Conservation (phyloP, 1,140 invertebrate species). For the Drosophila burlai region DNA sequence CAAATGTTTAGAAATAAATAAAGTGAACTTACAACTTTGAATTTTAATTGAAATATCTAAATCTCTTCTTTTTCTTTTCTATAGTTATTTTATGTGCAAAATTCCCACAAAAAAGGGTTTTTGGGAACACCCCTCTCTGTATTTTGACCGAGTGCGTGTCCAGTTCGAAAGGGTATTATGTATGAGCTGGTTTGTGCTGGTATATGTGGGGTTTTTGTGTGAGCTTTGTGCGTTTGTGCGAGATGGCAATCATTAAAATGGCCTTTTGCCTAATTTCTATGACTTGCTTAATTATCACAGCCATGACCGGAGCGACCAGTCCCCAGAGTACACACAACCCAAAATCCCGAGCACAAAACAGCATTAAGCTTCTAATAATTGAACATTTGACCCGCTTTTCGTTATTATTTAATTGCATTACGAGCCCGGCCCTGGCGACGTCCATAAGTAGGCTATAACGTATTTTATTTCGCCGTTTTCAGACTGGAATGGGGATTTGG, state of each 20-base stretch:
- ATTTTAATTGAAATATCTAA: background rate
- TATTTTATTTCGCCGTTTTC: slow-evolving; percentile 35
- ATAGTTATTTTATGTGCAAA: background rate
- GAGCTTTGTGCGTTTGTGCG: slow-evolving; percentile 39
- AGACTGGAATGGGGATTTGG: slow-evolving; percentile 3
- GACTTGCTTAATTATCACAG: slow-evolving; percentile 83
- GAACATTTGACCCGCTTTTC: slow-evolving; percentile 75
- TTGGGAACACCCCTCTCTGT: slow-evolving; percentile 1
- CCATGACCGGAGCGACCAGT: slow-evolving; percentile 35
- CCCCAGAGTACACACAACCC: slow-evolving; percentile 43
- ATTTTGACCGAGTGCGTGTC: slow-evolving; percentile 41
- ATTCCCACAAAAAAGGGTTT: background rate
- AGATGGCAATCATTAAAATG: slow-evolving; percentile 83
- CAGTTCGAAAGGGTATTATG: slow-evolving; percentile 67
- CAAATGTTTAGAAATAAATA: background rate
- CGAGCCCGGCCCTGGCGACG: slow-evolving; percentile 27
- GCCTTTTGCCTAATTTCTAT: slow-evolving; percentile 82
- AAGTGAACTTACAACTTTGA: background rate
- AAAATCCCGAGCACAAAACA: slow-evolving; percentile 32
- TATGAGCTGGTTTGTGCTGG: slow-evolving; percentile 11
- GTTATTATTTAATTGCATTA: slow-evolving; percentile 75
- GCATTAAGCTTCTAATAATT: slow-evolving; percentile 82
- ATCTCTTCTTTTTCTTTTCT: background rate
- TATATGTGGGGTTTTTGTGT: slow-evolving; percentile 23
- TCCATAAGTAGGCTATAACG: slow-evolving; percentile 57